Evolutionary conservation across 2,113 vertebrate genomes (phyloP), one percentile per base, ranked within the genome.

Genomic region (Paralichthys olivaceus): DNA sequence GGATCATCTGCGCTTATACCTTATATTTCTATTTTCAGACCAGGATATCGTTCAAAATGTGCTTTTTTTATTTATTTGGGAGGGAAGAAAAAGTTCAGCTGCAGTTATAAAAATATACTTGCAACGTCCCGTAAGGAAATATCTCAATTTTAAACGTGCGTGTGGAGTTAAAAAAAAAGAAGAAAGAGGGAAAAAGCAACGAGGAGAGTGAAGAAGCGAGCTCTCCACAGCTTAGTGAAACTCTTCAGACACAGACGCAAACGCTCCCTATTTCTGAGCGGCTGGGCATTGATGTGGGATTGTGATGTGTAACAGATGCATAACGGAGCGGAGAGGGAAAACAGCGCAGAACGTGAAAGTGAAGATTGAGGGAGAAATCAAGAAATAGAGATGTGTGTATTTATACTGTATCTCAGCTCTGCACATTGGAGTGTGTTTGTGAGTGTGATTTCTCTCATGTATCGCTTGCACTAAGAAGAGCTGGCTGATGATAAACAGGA

Each of bases 401-500:
- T 91, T 90, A 80, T 89, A 89, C 81, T 82, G 87, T 92, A 94
- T 94, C 93, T 94, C 83, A 0, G 83, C 89, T 68, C 79, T 79
- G 90, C 90, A 93, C 89, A 92, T 91, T 92, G 89, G 88, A 90
- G 88, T 77, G 87, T 85, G 83, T 91, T 88, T 90, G 90, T 88
- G 87, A 90, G 90, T 84, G 79, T 80, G 89, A 90, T 91, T 90
- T 86, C 86, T 89, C 90, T 90, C 85, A 87, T 91, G 89, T 90
- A 87, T 90, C 87, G 83, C 85, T 88, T 57, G 78, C 19, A 78
- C 90, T 73, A 72, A 89, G 89, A 89, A 71, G 85, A 90, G 90
- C 90, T 81, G 89, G 90, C 84, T 90, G 91, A 91, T 93, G 89
- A 92, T 93, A 92, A 93, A 93, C 91, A 90, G 92, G 92, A 94